Conservation (phyloP, 1,140 invertebrate species). For the Conopomorpha cramerella region DNA sequence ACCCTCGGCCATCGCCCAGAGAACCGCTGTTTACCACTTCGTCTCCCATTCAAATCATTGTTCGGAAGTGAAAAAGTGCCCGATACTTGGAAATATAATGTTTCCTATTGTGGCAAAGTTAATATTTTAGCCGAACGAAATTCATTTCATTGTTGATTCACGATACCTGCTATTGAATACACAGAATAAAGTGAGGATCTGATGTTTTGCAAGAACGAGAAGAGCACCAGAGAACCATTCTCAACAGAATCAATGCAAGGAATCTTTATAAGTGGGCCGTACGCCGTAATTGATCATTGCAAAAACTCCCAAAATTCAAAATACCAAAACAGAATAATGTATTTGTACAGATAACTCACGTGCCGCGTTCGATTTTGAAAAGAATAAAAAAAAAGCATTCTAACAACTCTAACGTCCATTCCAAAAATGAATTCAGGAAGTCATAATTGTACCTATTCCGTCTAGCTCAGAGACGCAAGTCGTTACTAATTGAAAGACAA, state of each 20-base stretch:
- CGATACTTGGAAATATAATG: slow-evolving; percentile 53
- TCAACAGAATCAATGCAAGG: slow-evolving; percentile 20
- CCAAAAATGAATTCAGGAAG: slow-evolving; percentile 3
- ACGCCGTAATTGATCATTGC: slow-evolving; percentile 40
- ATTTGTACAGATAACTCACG: not conserved
- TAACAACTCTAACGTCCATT: not conserved
- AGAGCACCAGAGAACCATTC: slow-evolving; percentile 26
- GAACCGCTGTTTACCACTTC: slow-evolving; percentile 55
- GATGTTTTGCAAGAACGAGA: slow-evolving; percentile 35
- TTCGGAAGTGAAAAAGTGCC: slow-evolving; percentile 54
- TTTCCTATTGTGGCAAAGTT: slow-evolving; percentile 51
- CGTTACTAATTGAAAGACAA: slow-evolving; percentile 22
- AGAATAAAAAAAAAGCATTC: too few species aligned
- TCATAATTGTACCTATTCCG: not conserved
- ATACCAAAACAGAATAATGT: too few species aligned
- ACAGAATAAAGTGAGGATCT: slow-evolving; percentile 40
- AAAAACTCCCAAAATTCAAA: slow-evolving; percentile 16
- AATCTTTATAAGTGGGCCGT: slow-evolving; percentile 36
- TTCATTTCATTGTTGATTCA: slow-evolving; percentile 33
- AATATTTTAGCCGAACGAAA: slow-evolving; percentile 56
- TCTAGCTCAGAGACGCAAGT: slow-evolving; percentile 4
- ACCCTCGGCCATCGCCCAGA: slow-evolving; percentile 30
- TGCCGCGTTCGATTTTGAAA: too few species aligned
- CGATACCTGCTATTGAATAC: slow-evolving; percentile 45
- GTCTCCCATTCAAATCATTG: slow-evolving; percentile 50